A percentile compares a stretch with the other conserved stretches of the same genome.
These are phyloP conservation scores for Apostichopus japonicus DNA, from an alignment of 35 echinoderm and acorn worm species.

Conservation along the genomic window DNA sequence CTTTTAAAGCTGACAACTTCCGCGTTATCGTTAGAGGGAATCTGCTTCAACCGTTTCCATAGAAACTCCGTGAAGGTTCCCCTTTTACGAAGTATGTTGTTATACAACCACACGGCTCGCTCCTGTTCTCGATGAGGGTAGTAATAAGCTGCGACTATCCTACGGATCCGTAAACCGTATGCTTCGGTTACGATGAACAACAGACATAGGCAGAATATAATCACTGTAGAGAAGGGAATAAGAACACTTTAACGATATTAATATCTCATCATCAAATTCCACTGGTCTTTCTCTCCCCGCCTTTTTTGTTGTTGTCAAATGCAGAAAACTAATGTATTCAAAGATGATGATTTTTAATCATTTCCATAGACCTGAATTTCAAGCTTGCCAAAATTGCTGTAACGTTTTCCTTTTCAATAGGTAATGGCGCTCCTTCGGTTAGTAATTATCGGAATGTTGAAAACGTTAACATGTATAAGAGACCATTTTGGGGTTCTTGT, in stretches of 20 bases:
- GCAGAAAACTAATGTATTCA: no score
- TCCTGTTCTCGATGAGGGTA: constrained; percentile 82
- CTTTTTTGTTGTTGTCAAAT: no score
- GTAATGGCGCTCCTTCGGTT: no score
- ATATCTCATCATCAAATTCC: no score
- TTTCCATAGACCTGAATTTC: no score
- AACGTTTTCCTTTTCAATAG: no score
- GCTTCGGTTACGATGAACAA: constrained; percentile 78
- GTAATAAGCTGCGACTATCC: constrained; percentile 66
- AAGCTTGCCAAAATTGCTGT: no score
- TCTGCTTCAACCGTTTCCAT: constrained; percentile 48
- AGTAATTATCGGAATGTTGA: no score
- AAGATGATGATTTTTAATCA: no score
- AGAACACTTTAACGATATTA: background rate
- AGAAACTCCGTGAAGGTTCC: constrained; percentile 74
- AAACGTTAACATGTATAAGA: no score
- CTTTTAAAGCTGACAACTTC: constrained; percentile 64
- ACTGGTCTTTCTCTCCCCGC: no score
- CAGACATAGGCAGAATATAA: constrained; percentile 69
- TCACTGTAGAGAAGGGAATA: constrained; percentile 44
- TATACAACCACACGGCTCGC: constrained; percentile 84
- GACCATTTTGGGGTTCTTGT: no score
- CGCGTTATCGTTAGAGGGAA: background rate
- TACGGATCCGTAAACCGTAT: constrained; percentile 85
- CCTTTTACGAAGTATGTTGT: constrained; percentile 74